phyloP scores from a whole-genome alignment of 2,113 vertebrate species.

The Xyliphius kryptos region DNA sequence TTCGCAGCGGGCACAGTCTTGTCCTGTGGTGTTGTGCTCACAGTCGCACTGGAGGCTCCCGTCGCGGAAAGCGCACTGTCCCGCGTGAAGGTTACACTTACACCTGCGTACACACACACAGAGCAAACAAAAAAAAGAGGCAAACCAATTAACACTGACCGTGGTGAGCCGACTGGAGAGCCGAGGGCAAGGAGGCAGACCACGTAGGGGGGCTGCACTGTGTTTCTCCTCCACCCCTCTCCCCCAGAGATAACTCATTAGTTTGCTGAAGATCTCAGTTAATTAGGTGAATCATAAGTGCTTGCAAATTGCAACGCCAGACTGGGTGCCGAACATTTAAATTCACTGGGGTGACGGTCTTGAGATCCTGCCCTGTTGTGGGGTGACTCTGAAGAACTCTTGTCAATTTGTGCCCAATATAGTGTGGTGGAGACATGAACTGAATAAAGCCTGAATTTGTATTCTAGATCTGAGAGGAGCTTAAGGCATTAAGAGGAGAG shows the following conservation, averaged over 20 bases:
- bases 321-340: too few relatives aligned
- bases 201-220: constrained; percentile 7
- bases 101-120: constrained; percentile 64
- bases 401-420: too few relatives aligned
- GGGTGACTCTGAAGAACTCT: too few relatives aligned
- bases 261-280: constrained; percentile 23
- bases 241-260: constrained; percentile 37
- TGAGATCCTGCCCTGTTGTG: too few relatives aligned
- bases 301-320: too few relatives aligned
- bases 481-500: too few relatives aligned
- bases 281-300: constrained; percentile 27
- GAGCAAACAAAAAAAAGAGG: constrained; percentile 5
- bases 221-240: constrained; percentile 19
- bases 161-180: neutral
- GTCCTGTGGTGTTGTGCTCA: constrained; percentile 87
- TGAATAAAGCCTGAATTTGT: too few relatives aligned
- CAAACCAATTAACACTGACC: constrained; percentile 31
- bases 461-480: too few relatives aligned
- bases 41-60: constrained; percentile 85
- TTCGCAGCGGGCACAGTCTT: constrained; percentile 83
- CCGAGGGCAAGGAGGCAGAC: constrained; percentile 33
- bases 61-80: constrained; percentile 70
- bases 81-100: constrained; percentile 88
- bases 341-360: too few relatives aligned
- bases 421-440: too few relatives aligned